Evolutionary conservation across 2,888 invertebrate species (phyloP).

Genomic region (Axea sp.): DNA sequence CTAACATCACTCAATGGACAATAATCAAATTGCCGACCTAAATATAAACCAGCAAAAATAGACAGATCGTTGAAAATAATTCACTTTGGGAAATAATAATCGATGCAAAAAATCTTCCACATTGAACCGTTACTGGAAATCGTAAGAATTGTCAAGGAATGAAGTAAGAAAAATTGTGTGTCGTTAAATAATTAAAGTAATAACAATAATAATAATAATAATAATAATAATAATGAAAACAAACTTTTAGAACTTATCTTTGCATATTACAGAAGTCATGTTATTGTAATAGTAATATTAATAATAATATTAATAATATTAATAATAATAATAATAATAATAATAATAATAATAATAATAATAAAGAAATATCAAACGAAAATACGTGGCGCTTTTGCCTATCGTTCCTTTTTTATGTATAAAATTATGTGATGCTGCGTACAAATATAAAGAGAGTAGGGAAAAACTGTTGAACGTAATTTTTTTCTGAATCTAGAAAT

Average conservation of each 20-base stretch:
- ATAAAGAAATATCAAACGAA: conserved; percentile 37
- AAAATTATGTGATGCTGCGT: conserved; percentile 64
- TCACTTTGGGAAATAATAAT: background rate
- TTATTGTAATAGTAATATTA: background rate
- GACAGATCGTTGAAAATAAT: background rate
- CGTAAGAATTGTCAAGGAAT: no score
- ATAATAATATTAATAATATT: conserved; percentile 1
- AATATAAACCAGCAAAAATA: conserved; percentile 25
- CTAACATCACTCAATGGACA: no score
- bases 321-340: background rate
- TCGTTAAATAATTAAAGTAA: conserved; percentile 10
- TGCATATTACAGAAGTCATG: conserved; percentile 14
- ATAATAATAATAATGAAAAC: no score
- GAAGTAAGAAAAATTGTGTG: conserved; percentile 22
- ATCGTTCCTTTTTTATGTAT: conserved; percentile 54
- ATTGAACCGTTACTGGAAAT: conserved; percentile 7
- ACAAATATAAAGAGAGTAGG: conserved; percentile 60
- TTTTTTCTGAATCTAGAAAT: conserved; percentile 1
- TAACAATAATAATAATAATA: no score
- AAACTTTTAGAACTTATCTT: conserved; percentile 20
- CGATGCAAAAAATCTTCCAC: background rate
- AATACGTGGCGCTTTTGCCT: conserved; percentile 38
- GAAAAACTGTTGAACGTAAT: conserved; percentile 4
- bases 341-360: background rate
- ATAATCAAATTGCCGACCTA: no score